Percentiles rank a stretch among this genome's conserved stretches.
phyloP scores from a whole-genome alignment of 1,140 invertebrate genomes.

The Lordiphosa stackelbergi region DNA sequence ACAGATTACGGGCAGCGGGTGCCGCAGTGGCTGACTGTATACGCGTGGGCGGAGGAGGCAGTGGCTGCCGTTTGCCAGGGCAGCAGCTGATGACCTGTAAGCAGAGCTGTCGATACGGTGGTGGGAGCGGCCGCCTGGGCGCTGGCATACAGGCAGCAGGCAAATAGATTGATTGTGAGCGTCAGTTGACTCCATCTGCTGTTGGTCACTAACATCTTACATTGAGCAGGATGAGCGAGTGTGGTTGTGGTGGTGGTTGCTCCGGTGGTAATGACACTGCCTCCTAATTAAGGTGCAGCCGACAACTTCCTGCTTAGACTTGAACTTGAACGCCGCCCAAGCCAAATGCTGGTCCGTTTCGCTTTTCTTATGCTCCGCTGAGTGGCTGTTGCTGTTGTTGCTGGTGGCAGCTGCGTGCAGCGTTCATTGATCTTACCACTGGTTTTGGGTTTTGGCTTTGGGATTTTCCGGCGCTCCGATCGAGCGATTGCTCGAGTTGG shows the following conservation, averaged over 20 bases:
- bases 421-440: slow-evolving; percentile 65
- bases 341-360: slow-evolving; percentile 42
- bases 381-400: slow-evolving; percentile 38
- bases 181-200: slow-evolving; percentile 57
- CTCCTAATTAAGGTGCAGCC: slow-evolving; percentile 67
- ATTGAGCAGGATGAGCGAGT: slow-evolving; percentile 63
- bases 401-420: slow-evolving; percentile 61
- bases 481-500: slow-evolving; percentile 32
- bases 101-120: slow-evolving; percentile 38
- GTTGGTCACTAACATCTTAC: slow-evolving; percentile 76
- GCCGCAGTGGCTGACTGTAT: slow-evolving; percentile 24
- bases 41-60: slow-evolving; percentile 11
- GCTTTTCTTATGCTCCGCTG: slow-evolving; percentile 58
- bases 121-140: slow-evolving; percentile 26
- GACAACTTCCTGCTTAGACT: slow-evolving; percentile 69
- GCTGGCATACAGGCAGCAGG: slow-evolving; percentile 29
- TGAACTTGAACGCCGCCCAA: slow-evolving; percentile 55
- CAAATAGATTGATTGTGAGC: slow-evolving; percentile 39
- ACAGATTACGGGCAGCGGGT: slow-evolving; percentile 66
- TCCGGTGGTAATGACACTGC: slow-evolving; percentile 64
- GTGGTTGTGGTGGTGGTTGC: slow-evolving; percentile 20
- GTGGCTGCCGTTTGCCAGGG: slow-evolving; percentile 47
- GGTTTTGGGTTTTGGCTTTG: slow-evolving; percentile 40
- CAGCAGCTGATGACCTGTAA: slow-evolving; percentile 53
- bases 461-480: slow-evolving; percentile 34